Evolutionary conservation across 2,113 vertebrate species (phyloP).

Genomic region (Sprattus sprattus): DNA sequence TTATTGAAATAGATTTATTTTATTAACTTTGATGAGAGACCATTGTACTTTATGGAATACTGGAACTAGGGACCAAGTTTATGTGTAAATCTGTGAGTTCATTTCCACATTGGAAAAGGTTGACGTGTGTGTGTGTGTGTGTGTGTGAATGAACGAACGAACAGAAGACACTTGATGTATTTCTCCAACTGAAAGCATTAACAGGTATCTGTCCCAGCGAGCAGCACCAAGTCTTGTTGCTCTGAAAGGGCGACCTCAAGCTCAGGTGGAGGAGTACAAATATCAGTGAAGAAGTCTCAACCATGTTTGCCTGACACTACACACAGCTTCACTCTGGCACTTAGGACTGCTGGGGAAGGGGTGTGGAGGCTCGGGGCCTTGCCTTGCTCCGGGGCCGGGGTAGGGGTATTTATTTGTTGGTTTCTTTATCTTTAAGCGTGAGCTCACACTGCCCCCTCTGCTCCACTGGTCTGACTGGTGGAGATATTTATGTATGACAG

Average conservation of each 20-base stretch:
- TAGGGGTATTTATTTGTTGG: background rate
- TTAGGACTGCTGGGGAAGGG: background rate
- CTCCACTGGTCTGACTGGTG: slow-evolving; percentile 12
- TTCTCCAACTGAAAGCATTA: background rate
- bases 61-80: slow-evolving; percentile 24
- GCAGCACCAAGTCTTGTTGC: background rate
- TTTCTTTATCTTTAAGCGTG: background rate
- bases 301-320: background rate
- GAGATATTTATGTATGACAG: slow-evolving; percentile 55
- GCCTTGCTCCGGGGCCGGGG: too few species aligned
- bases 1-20: slow-evolving; percentile 3
- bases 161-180: background rate
- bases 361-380: too few species aligned
- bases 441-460: slow-evolving; percentile 22
- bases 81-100: background rate
- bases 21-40: background rate
- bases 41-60: background rate
- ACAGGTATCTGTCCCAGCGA: background rate
- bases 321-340: background rate
- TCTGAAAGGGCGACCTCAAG: background rate
- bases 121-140: background rate
- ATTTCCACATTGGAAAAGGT: background rate
- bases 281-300: background rate
- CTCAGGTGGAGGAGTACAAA: background rate
- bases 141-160: background rate